phyloP scores from a whole-genome alignment of 2,888 invertebrate genomes.

The Drosophila anomalata region DNA sequence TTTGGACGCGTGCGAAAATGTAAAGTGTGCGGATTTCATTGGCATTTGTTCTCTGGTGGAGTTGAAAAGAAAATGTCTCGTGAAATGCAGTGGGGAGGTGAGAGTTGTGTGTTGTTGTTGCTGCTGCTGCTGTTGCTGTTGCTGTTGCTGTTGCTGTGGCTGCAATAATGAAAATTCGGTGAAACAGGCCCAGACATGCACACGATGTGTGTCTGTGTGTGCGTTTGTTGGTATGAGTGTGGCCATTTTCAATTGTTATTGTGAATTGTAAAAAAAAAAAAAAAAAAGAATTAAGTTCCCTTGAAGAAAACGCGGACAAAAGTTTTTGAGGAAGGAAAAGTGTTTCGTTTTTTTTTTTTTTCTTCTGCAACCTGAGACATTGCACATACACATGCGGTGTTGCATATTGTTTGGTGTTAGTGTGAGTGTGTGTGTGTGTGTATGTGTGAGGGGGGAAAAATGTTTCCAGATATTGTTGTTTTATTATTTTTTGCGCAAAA shows the following conservation, averaged over 20 bases:
- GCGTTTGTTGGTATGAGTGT: conserved; percentile 14
- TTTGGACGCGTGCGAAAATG: conserved; percentile 39
- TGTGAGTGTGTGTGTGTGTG: conserved; percentile 12
- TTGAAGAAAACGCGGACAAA: conserved; percentile 2
- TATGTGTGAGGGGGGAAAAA: conserved; percentile 19
- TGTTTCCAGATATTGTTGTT: conserved; percentile 12
- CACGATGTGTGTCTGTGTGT: conserved; percentile 18
- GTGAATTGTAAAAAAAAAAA: conserved; percentile 16
- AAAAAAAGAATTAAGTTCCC: neutral
- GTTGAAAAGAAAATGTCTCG: conserved; percentile 11
- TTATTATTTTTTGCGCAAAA: neutral
- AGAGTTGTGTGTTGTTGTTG: conserved; percentile 22
- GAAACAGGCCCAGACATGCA: conserved; percentile 37
- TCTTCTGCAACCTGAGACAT: conserved; percentile 6
- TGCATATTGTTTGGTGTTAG: neutral
- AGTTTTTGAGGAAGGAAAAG: conserved; percentile 12
- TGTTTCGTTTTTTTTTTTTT: conserved; percentile 11
- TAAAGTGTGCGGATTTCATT: neutral
- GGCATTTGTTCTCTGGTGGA: neutral
- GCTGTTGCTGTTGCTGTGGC: conserved; percentile 47
- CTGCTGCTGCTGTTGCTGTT: conserved; percentile 41
- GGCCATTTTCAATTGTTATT: conserved; percentile 36
- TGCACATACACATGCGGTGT: neutral
- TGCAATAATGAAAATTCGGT: conserved; percentile 51
- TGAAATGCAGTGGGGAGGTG: conserved; percentile 24